Conservation (phyloP, 1,140 invertebrate species). For the Protaetia brevitarsis region DNA sequence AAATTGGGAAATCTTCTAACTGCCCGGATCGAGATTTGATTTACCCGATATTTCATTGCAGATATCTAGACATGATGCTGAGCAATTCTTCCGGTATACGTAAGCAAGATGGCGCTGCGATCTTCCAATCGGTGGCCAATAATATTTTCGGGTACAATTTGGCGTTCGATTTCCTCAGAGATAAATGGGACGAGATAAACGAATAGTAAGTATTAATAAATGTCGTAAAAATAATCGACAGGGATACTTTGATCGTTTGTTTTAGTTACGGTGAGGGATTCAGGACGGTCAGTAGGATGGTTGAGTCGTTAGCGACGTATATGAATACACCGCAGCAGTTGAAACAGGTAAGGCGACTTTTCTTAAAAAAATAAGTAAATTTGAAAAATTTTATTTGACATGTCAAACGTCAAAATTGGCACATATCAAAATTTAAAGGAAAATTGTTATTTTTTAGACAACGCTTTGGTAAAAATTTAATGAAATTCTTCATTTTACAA, state of each 20-base stretch:
- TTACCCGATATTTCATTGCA: slow-evolving; percentile 22
- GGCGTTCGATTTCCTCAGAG: slow-evolving; percentile 49
- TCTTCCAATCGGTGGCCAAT: slow-evolving; percentile 59
- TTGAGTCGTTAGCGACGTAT: slow-evolving; percentile 50
- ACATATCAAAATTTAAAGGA: no score
- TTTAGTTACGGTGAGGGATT: slow-evolving; percentile 54
- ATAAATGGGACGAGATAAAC: slow-evolving; percentile 41
- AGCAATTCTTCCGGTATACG: slow-evolving; percentile 61
- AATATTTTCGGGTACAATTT: slow-evolving; percentile 60
- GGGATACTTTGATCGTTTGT: no score
- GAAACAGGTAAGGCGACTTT: slow-evolving; percentile 40
- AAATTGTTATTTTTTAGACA: no score
- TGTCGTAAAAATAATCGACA: no score
- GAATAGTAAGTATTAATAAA: slow-evolving; percentile 41
- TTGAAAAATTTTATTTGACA: no score
- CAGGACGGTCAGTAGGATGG: slow-evolving; percentile 52
- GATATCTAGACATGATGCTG: slow-evolving; percentile 61
- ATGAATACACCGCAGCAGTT: slow-evolving; percentile 51
- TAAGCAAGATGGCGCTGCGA: slow-evolving; percentile 64
- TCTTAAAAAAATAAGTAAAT: no score
- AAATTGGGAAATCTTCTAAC: background rate
- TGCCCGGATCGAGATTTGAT: background rate
- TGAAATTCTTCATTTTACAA: no score
- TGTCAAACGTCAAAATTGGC: no score
- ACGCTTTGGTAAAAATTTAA: no score